Percentiles rank a stretch among this genome's conserved stretches.
Conservation (phyloP, 2,888 invertebrate species). For the Danaus chrysippus region DNA sequence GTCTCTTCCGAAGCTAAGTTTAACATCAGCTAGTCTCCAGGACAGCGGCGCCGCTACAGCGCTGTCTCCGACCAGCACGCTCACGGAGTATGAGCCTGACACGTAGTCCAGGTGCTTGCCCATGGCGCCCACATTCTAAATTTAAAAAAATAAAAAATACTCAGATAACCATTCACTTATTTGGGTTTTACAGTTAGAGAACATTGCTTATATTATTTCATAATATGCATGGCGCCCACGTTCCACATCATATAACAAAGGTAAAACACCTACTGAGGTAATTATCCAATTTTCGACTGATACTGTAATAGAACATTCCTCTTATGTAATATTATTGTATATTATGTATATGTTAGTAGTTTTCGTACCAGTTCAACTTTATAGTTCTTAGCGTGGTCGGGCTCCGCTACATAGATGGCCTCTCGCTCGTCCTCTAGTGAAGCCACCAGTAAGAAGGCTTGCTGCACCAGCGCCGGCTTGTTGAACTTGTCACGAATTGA, state of each 20-base stretch:
- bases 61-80: slow-evolving; percentile 94
- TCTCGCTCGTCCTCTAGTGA: slow-evolving; percentile 85
- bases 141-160: slow-evolving; percentile 13
- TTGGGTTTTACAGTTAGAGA: not conserved
- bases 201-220: no score
- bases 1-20: slow-evolving; percentile 83
- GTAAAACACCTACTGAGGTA: no score
- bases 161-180: slow-evolving; percentile 1
- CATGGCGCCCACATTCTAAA: slow-evolving; percentile 86
- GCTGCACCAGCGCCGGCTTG: slow-evolving; percentile 87
- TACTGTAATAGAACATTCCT: not conserved
- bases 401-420: slow-evolving; percentile 95
- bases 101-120: slow-evolving; percentile 85
- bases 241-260: no score
- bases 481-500: slow-evolving; percentile 84
- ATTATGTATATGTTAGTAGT: not conserved
- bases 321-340: no score
- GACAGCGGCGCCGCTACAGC: slow-evolving; percentile 92
- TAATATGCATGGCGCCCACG: not conserved
- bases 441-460: slow-evolving; percentile 91
- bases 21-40: slow-evolving; percentile 90
- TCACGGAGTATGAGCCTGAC: slow-evolving; percentile 89
- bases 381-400: slow-evolving; percentile 87
- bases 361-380: slow-evolving; percentile 91
- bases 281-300: no score